These are phyloP conservation scores for Caenorhabditis sinica DNA, from an alignment of 2,888 invertebrate genomes.

Conservation along the genomic window DNA sequence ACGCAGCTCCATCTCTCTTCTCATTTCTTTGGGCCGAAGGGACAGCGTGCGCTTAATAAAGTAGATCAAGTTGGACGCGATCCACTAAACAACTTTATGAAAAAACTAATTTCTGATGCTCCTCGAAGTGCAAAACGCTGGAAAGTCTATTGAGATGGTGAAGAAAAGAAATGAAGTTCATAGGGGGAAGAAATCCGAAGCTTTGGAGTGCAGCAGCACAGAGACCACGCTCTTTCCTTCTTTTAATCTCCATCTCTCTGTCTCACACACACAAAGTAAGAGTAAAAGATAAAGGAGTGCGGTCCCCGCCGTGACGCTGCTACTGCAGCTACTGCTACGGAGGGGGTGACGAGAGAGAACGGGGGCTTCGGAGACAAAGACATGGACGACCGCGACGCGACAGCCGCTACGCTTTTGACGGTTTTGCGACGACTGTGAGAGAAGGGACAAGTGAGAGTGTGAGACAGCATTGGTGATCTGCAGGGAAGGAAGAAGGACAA, in stretches of 20 bases:
- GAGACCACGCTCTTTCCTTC: slow-evolving; percentile 53
- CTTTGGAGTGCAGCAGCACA: slow-evolving; percentile 59
- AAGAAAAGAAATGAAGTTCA: slow-evolving; percentile 47
- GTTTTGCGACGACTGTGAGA: slow-evolving; percentile 59
- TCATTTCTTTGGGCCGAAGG: slow-evolving; percentile 30
- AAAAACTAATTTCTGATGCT: neutral
- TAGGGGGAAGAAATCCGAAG: slow-evolving; percentile 45
- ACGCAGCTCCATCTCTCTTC: slow-evolving; percentile 26
- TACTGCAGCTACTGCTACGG: slow-evolving; percentile 53
- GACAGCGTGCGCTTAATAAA: slow-evolving; percentile 33
- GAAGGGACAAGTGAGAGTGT: slow-evolving; percentile 30
- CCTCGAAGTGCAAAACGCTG: slow-evolving; percentile 25
- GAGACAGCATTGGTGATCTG: slow-evolving; percentile 30
- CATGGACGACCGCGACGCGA: slow-evolving; percentile 53
- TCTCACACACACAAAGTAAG: slow-evolving; percentile 56
- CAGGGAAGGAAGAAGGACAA: slow-evolving; percentile 1
- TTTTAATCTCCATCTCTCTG: slow-evolving; percentile 23
- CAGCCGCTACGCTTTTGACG: slow-evolving; percentile 65
- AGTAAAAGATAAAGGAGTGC: slow-evolving; percentile 65
- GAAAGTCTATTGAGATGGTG: slow-evolving; percentile 24
- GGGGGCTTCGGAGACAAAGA: slow-evolving; percentile 29
- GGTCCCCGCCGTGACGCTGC: slow-evolving; percentile 47
- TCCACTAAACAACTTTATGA: neutral
- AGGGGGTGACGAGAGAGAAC: slow-evolving; percentile 4
- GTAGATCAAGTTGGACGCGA: slow-evolving; percentile 19